These are phyloP conservation scores for Therioaphis trifolii DNA, from an alignment of 2,888 invertebrate species.

Conservation along the genomic window DNA sequence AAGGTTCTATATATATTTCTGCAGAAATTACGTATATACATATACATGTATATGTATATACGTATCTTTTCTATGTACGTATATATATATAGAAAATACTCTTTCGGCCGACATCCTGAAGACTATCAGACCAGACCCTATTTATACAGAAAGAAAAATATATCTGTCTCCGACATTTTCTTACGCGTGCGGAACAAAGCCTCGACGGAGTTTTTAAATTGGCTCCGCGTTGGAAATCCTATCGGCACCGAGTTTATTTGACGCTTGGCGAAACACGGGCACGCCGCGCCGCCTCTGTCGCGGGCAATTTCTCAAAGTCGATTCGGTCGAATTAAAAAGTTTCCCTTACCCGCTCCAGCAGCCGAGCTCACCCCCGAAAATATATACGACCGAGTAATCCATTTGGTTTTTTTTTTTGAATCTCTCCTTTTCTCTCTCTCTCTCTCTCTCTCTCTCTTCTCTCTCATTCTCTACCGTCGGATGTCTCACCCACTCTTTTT, in stretches of 20 bases:
- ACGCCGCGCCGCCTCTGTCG: neutral
- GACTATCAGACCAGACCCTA: neutral
- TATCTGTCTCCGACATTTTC: neutral
- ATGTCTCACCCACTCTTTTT: neutral
- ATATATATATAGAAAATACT: conserved; percentile 2
- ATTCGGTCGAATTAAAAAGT: conserved; percentile 60
- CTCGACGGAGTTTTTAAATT: conserved; percentile 51
- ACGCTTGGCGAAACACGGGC: conserved; percentile 59
- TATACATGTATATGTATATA: neutral
- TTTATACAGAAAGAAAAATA: neutral
- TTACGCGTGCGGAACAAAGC: conserved; percentile 41
- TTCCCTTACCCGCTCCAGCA: neutral
- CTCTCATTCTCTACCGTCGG: neutral
- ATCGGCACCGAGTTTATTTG: conserved; percentile 54
- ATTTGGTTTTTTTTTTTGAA: conserved; percentile 8
- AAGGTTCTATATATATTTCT: neutral
- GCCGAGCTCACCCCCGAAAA: neutral
- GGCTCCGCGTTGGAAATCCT: conserved; percentile 33
- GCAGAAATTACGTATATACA: neutral
- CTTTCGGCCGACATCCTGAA: neutral
- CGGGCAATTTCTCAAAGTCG: conserved; percentile 57
- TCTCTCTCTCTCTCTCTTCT: too few species aligned
- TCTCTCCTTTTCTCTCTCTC: neutral
- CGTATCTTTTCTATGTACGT: too few species aligned
- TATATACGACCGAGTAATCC: conserved; percentile 36